Evolutionary conservation across 1,140 invertebrate genomes (phyloP).

Genomic region (Acromyrmex echinatior): DNA sequence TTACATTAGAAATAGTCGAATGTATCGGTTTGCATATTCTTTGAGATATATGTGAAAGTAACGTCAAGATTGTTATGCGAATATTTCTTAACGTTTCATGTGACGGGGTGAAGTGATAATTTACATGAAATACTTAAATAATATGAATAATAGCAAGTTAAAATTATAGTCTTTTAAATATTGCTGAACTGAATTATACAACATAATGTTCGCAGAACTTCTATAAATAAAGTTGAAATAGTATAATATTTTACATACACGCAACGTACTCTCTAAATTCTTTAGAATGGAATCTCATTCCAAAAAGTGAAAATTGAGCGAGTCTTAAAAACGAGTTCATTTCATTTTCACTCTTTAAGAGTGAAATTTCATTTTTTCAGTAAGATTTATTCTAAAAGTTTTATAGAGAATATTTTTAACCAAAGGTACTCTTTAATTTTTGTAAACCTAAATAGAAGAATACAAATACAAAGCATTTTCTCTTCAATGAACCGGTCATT

Average conservation of each 20-base stretch:
- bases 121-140: conserved; percentile 4
- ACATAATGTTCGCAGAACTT: neutral
- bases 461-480: conserved; percentile 11
- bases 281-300: no score
- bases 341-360: no score
- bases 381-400: no score
- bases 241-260: neutral
- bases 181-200: neutral
- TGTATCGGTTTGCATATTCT: neutral
- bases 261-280: no score
- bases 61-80: conserved; percentile 13
- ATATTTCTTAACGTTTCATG: conserved; percentile 19
- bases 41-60: neutral
- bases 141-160: neutral
- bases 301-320: no score
- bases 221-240: neutral
- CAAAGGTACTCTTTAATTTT: neutral
- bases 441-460: neutral
- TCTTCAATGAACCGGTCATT: neutral
- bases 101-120: neutral
- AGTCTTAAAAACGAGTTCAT: no score
- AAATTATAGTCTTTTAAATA: conserved; percentile 1
- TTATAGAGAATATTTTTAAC: no score
- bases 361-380: no score
- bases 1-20: conserved; percentile 4